phyloP scores from a whole-genome alignment of 2,888 invertebrate species.

The Chloroclysta siterata region DNA sequence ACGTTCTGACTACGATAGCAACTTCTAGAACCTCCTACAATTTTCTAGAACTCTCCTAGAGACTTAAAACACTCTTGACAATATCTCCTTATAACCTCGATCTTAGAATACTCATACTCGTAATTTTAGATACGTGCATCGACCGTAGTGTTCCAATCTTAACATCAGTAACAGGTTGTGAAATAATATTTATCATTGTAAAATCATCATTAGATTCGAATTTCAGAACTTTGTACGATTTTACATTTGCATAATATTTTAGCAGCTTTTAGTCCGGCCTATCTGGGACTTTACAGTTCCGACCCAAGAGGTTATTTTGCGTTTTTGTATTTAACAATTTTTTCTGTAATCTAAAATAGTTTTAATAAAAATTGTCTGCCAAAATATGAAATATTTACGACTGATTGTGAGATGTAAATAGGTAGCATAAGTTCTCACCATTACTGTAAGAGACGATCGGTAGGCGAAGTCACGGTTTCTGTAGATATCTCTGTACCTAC shows the following conservation, averaged over 20 bases:
- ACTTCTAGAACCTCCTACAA: constrained; percentile 84
- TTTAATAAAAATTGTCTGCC: constrained; percentile 72
- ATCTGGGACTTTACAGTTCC: constrained; percentile 73
- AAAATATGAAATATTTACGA: constrained; percentile 79
- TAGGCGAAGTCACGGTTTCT: constrained; percentile 69
- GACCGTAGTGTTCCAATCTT: constrained; percentile 54
- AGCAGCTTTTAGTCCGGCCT: constrained; percentile 79
- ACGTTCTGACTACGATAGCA: constrained; percentile 91
- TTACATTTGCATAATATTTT: constrained; percentile 67
- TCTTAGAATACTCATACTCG: constrained; percentile 51
- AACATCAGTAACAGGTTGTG: constrained; percentile 78
- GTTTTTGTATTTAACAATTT: constrained; percentile 54
- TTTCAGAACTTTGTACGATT: constrained; percentile 65
- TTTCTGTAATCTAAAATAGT: constrained; percentile 55
- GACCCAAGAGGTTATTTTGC: constrained; percentile 64
- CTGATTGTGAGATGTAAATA: constrained; percentile 84
- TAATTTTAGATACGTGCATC: constrained; percentile 55
- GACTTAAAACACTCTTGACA: constrained; percentile 71
- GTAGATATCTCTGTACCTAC: constrained; percentile 75
- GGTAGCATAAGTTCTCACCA: constrained; percentile 77
- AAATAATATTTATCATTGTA: constrained; percentile 59
- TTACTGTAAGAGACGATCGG: constrained; percentile 70
- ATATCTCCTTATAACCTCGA: constrained; percentile 75
- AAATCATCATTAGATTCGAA: constrained; percentile 55
- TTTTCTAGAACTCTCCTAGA: constrained; percentile 45